These are phyloP conservation scores for Basileuterus tristriatus DNA, from an alignment of 2,797 vertebrate genomes.

Conservation along the genomic window DNA sequence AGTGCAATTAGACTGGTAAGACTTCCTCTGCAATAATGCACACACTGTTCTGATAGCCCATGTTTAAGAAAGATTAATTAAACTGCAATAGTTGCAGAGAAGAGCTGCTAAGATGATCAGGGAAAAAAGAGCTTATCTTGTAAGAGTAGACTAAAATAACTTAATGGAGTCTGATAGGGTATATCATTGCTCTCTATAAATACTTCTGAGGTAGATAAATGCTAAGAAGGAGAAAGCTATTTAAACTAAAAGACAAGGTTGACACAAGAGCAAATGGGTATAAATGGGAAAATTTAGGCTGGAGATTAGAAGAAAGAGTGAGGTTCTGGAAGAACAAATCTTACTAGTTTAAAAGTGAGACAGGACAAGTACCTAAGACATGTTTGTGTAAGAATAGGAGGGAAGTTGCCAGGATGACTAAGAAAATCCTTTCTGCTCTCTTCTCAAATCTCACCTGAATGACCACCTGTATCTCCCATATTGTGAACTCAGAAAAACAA, in stretches of 20 bases:
- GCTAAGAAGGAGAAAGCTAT: conserved; percentile 42
- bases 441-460: neutral
- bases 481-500: neutral
- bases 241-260: conserved; percentile 59
- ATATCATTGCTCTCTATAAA: conserved; percentile 59
- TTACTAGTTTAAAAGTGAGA: conserved; percentile 18
- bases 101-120: conserved; percentile 4
- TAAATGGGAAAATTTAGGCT: conserved; percentile 29
- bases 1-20: neutral
- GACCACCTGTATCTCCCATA: neutral
- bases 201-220: conserved; percentile 63
- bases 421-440: neutral
- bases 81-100: conserved; percentile 26
- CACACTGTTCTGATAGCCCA: neutral
- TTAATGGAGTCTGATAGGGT: conserved; percentile 50
- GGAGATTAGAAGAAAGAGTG: conserved; percentile 1
- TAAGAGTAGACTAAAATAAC: conserved; percentile 51
- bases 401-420: neutral
- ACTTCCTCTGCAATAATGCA: neutral
- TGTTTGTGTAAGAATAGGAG: neutral
- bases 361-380: neutral
- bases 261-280: conserved; percentile 52
- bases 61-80: conserved; percentile 59
- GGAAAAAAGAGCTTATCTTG: conserved; percentile 45
- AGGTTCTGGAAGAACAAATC: conserved; percentile 18